Evolutionary conservation across 2,797 vertebrate species (phyloP), one percentile per base, ranked within the genome.

Genomic region (Epinephelus awoara): DNA sequence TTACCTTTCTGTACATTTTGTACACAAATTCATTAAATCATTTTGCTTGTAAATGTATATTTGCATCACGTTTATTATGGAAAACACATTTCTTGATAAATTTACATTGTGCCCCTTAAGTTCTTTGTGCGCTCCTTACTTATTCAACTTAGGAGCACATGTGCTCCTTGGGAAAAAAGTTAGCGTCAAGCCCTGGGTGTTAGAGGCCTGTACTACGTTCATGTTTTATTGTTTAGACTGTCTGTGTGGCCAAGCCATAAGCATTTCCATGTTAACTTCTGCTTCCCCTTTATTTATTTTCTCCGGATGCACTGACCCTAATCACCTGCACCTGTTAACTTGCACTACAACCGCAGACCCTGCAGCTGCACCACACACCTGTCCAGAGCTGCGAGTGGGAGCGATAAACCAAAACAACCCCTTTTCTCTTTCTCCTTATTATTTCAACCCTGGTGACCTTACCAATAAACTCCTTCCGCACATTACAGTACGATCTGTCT

Each of bases 351-450:
- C 23, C 25, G 34, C 11, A 6, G 3, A 18, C 17, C n/a, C 38
- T 44, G 23, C 77, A 80, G 77, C 74, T 75, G 82, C 58, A 61
- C 29, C 72, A 38, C 69, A 67, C 72, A 81, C 55, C 64, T 86
- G 74, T 79, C 68, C 19, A 50, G 47, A 19, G 17, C 38, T 75
- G 15, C 7, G 10, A 66, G 57, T 3, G 29, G 65, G 4, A 75
- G 14, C 52, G 2, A 68, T 85, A 80, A 76, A 77, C 63, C 46
- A 21, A 52, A 77, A 84, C 12, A 11, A 79, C 61, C 49, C 54
- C 15, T 47, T 72, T 51, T 57, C 49, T 25, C 56, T 52, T 52
- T 58, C 27, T 18, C 73, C 42, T 3, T 83, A 79, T 61, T 19
- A 59, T 75, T 69, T 51, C 9, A 57, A 61, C 54, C 51, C 54